Evolutionary conservation across 2,113 vertebrate species (phyloP).

Genomic region (Procapra przewalskii): DNA sequence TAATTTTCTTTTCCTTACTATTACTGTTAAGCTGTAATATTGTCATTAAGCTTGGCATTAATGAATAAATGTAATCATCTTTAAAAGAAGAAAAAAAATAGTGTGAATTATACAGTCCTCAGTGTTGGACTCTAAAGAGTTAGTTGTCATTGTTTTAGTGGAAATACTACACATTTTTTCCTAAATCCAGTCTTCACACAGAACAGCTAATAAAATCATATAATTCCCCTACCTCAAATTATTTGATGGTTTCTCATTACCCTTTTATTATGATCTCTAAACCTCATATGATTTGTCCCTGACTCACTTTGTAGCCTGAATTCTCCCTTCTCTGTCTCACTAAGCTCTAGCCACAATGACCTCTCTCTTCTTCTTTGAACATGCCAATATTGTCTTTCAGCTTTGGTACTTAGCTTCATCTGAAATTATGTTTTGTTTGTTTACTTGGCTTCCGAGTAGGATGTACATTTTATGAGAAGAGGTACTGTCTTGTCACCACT

Average conservation of each 20-base stretch:
- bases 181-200: not conserved
- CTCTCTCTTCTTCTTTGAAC: not conserved
- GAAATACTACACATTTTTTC: not conserved
- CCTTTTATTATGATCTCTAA: not conserved
- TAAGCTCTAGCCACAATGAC: not conserved
- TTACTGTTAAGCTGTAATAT: not conserved
- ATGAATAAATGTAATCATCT: slow-evolving; percentile 31
- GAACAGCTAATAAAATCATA: not conserved
- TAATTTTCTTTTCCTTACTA: slow-evolving; percentile 27
- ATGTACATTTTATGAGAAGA: not conserved
- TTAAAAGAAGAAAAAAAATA: slow-evolving; percentile 1
- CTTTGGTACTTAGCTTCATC: not conserved
- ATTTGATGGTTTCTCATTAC: not conserved
- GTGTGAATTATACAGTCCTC: not conserved
- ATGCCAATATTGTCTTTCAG: not conserved
- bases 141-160: not conserved
- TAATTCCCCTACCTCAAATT: not conserved
- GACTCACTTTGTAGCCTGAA: not conserved
- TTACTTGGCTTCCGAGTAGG: not conserved
- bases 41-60: slow-evolving; percentile 27
- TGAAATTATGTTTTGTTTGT: not conserved
- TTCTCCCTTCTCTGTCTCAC: not conserved
- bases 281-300: not conserved
- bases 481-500: not conserved
- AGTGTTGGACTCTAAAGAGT: not conserved